Evolutionary conservation across 2,113 vertebrate species (phyloP).

Genomic region (Ctenodactylus gundi): DNA sequence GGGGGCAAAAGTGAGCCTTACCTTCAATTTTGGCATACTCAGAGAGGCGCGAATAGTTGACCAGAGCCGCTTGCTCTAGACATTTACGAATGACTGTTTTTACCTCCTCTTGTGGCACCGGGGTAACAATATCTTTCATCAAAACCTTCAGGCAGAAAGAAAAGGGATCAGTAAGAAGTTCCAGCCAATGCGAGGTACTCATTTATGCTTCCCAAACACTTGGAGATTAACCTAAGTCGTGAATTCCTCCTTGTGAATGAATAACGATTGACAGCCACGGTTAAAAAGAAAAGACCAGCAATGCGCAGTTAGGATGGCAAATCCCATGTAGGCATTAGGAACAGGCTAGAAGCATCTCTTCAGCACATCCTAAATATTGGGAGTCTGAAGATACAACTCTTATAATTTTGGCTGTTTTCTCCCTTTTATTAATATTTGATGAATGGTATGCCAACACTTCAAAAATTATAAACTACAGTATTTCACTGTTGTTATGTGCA

Average conservation of each 20-base stretch:
- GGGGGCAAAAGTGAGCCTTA: constrained; percentile 82
- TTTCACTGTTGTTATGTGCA: background rate
- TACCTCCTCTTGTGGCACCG: constrained; percentile 97
- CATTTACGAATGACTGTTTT: constrained; percentile 97
- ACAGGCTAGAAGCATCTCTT: background rate
- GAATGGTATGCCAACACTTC: background rate
- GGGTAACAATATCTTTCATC: constrained; percentile 99
- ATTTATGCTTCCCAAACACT: background rate
- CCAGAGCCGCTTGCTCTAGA: constrained; percentile 97
- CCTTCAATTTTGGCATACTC: constrained; percentile 99
- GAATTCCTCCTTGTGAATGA: background rate
- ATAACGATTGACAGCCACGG: background rate
- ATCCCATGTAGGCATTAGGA: background rate
- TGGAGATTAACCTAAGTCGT: constrained; percentile 1
- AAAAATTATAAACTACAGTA: background rate
- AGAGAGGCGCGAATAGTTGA: constrained; percentile 98
- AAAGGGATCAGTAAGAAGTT: background rate
- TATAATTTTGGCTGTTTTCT: constrained; percentile 13
- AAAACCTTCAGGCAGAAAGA: constrained; percentile 90
- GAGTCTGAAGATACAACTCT: background rate
- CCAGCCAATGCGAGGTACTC: background rate
- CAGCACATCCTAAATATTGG: background rate
- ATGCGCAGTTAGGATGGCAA: background rate
- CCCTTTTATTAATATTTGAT: constrained; percentile 47
- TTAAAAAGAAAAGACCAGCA: background rate